Evolutionary conservation across 30 jellyfish, hydroid and myxozoan species (phyloP).

Genomic region (Aurelia coerulea): DNA sequence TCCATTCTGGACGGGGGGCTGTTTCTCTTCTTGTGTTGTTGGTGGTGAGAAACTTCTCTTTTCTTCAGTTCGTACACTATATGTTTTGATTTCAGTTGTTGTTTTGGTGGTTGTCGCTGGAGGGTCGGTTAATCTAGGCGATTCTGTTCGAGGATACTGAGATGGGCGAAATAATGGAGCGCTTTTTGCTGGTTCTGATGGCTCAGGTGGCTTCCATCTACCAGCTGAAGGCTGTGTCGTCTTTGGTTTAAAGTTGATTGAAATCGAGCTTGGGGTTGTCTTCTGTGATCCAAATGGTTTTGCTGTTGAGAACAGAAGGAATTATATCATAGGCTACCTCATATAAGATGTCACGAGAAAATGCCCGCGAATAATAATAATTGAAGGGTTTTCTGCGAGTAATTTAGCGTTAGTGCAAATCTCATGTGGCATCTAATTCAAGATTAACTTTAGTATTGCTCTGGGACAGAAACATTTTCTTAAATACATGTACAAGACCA

Average conservation of each 20-base stretch:
- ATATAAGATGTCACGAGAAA: too few relatives aligned
- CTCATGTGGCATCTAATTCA: too few relatives aligned
- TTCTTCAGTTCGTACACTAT: conserved; percentile 4
- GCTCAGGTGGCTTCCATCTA: conserved; percentile 53
- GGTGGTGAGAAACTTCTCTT: conserved; percentile 46
- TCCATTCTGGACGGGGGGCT: conserved; percentile 41
- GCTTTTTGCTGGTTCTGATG: conserved; percentile 43
- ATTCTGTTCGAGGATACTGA: conserved; percentile 11
- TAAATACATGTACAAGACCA: too few relatives aligned
- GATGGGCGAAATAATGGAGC: conserved; percentile 20
- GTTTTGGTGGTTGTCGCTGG: conserved; percentile 16
- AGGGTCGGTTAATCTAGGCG: neutral
- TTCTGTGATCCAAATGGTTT: conserved; percentile 71
- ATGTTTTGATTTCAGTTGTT: conserved; percentile 20
- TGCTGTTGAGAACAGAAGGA: conserved; percentile 20
- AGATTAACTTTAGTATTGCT: too few relatives aligned
- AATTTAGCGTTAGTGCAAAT: too few relatives aligned
- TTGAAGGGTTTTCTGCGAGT: too few relatives aligned
- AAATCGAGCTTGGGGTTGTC: conserved; percentile 57
- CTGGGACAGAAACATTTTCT: too few relatives aligned
- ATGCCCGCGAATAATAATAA: too few relatives aligned
- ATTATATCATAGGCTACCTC: neutral
- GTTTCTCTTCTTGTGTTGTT: conserved; percentile 26
- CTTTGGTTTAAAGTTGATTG: conserved; percentile 62
- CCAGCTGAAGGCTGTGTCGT: conserved; percentile 28